A percentile compares a stretch with the other conserved stretches of the same genome.
Conservation (phyloP, 2,113 vertebrate genomes). For the Piprites chloris region DNA sequence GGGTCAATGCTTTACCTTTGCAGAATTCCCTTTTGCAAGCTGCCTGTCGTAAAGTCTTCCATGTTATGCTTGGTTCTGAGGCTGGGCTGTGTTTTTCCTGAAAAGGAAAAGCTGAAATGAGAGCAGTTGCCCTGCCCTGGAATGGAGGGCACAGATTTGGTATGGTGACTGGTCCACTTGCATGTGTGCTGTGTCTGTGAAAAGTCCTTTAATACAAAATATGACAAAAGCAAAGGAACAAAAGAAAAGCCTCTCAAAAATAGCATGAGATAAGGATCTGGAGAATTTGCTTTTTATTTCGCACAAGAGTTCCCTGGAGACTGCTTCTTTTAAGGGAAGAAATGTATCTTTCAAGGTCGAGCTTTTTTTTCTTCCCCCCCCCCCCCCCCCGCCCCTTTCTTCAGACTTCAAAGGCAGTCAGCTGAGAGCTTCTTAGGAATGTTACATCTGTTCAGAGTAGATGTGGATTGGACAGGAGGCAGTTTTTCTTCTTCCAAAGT, state of each 20-base stretch:
- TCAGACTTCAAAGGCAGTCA: conserved; percentile 58
- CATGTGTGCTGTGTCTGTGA: not conserved
- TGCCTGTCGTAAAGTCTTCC: not conserved
- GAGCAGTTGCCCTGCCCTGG: not conserved
- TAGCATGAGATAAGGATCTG: conserved; percentile 54
- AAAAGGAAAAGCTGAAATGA: not conserved
- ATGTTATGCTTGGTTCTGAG: not conserved
- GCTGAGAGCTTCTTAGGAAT: conserved; percentile 32
- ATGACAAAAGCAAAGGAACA: conserved; percentile 1
- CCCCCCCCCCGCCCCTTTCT: not conserved
- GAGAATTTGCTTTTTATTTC: conserved; percentile 50
- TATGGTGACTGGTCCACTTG: not conserved
- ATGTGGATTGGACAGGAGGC: not conserved
- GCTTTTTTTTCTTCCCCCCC: not conserved
- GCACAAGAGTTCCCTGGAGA: conserved; percentile 14
- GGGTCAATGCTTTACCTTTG: not conserved
- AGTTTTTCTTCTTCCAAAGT: not conserved
- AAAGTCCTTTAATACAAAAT: not conserved
- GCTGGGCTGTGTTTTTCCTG: not conserved
- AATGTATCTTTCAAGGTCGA: conserved; percentile 45
- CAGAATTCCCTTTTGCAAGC: not conserved
- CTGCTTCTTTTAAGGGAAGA: conserved; percentile 49
- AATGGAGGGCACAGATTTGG: too few relatives aligned
- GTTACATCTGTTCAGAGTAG: conserved; percentile 25
- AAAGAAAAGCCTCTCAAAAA: conserved; percentile 57